Evolutionary conservation across 2,113 vertebrate genomes (phyloP), one percentile per base, ranked within the genome.

Genomic region (Mus pahari): DNA sequence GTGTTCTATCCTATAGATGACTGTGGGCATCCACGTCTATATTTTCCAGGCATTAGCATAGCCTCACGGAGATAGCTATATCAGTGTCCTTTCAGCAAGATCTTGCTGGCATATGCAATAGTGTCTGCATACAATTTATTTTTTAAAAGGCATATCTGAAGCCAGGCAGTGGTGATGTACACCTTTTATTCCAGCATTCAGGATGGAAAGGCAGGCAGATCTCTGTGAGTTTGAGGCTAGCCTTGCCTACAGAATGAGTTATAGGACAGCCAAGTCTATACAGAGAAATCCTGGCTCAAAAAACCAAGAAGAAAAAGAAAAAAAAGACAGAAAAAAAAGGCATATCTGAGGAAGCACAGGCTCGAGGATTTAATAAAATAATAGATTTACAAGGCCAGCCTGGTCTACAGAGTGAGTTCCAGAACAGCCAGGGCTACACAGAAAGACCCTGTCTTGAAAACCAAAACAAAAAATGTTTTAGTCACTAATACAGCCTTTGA

Each of bases 311-410:
- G 5, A 68, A 14, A n/a, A 36, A 68, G 13, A 12, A 74, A 26
- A 26, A 1, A 48, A 77, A 28, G 10, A 42, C 24, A 75, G 9
- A 39, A 3, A 39, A 10, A 53, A 50, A 55, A 55, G 79, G 36
- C 22, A 4, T 64, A 42, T 42, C 22, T 39, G 55, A 95, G 60
- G 39, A 91, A 77, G 26, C 92, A 89, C 82, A 96, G 86, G 73
- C 45, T 94, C 45, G 90, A 84, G 53, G 22, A 92, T 81, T 86
- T 96, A 88, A 88, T 90, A 64, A 96, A 71, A 62, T 58, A 92
- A 93, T 83, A 70, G 48, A 90, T 94, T 92, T 33, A 68, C 13
- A 33, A 68, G 66, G 31, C 13, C 5, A 33, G 4, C 66, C 31
- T 68, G 13, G 13, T 33, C 66, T 68, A 68, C 66, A 68, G 64